These are phyloP conservation scores for Girardinus metallicus DNA, from an alignment of 2,797 vertebrate genomes.

Conservation along the genomic window DNA sequence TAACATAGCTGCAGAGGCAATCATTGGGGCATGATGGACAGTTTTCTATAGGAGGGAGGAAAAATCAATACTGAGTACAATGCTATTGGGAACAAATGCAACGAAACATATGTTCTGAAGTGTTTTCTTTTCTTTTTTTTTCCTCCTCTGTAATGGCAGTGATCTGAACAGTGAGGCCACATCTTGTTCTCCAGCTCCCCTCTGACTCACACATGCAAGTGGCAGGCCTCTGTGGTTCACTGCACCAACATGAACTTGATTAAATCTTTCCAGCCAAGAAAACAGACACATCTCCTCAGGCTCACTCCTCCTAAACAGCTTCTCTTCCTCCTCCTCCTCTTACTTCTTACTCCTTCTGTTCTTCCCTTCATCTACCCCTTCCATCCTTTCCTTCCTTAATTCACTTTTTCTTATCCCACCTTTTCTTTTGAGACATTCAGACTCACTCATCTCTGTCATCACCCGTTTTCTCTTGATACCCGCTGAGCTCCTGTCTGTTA, in stretches of 20 bases:
- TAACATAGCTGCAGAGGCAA: neutral
- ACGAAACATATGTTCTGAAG: slow-evolving; percentile 9
- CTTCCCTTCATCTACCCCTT: slow-evolving; percentile 3
- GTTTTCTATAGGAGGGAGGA: neutral
- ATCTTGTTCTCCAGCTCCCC: slow-evolving; percentile 52
- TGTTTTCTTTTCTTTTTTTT: slow-evolving; percentile 1
- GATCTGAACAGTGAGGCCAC: slow-evolving; percentile 50
- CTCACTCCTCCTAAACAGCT: slow-evolving; percentile 21
- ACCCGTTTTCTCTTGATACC: slow-evolving; percentile 19
- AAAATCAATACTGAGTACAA: slow-evolving; percentile 27
- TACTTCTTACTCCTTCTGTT: neutral
- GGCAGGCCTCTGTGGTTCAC: slow-evolving; percentile 62
- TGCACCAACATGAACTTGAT: slow-evolving; percentile 69
- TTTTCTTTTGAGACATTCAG: slow-evolving; percentile 29
- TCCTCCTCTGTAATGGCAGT: slow-evolving; percentile 29
- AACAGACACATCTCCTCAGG: slow-evolving; percentile 49
- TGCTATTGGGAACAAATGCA: slow-evolving; percentile 3
- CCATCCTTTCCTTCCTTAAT: slow-evolving; percentile 30
- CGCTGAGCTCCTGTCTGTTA: slow-evolving; percentile 11
- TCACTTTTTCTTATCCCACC: slow-evolving; percentile 47
- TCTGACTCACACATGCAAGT: slow-evolving; percentile 50
- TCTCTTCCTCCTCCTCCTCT: neutral
- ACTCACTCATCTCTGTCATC: slow-evolving; percentile 6
- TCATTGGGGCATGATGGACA: slow-evolving; percentile 7
- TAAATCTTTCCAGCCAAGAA: slow-evolving; percentile 70